A percentile compares a stretch with the other conserved stretches of the same genome.
These are phyloP conservation scores for Chauna torquata DNA, from an alignment of 2,113 vertebrate species.

Conservation along the genomic window DNA sequence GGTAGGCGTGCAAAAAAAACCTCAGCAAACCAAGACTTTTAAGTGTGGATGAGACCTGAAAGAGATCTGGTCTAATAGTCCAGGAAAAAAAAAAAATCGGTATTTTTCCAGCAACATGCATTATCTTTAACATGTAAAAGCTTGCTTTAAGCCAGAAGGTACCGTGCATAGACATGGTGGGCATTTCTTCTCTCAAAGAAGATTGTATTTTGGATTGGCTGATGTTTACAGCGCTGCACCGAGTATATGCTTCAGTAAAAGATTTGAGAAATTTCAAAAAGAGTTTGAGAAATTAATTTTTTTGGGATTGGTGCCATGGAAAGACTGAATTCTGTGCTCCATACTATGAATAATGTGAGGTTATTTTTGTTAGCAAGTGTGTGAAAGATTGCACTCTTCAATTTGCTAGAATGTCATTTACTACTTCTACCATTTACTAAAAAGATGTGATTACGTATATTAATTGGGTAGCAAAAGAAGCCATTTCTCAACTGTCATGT, in stretches of 20 bases:
- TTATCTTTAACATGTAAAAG: not conserved
- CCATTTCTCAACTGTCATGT: conserved; percentile 15
- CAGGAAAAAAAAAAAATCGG: not conserved
- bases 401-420: not conserved
- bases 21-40: not conserved
- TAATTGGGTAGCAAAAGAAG: conserved; percentile 12
- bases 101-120: not conserved
- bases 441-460: conserved; percentile 30
- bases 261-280: not conserved
- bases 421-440: not conserved
- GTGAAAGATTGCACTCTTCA: not conserved
- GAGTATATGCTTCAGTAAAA: not conserved
- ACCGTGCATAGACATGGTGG: not conserved
- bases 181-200: not conserved
- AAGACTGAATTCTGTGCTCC: not conserved
- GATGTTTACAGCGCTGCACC: not conserved
- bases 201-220: not conserved
- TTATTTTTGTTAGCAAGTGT: not conserved
- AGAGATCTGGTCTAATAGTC: not conserved
- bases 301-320: not conserved
- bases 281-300: not conserved
- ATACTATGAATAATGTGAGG: not conserved
- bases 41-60: not conserved
- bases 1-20: not conserved
- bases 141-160: not conserved